Conservation (phyloP, 2,888 invertebrate genomes). For the Ommatoiulus sabulosus region DNA sequence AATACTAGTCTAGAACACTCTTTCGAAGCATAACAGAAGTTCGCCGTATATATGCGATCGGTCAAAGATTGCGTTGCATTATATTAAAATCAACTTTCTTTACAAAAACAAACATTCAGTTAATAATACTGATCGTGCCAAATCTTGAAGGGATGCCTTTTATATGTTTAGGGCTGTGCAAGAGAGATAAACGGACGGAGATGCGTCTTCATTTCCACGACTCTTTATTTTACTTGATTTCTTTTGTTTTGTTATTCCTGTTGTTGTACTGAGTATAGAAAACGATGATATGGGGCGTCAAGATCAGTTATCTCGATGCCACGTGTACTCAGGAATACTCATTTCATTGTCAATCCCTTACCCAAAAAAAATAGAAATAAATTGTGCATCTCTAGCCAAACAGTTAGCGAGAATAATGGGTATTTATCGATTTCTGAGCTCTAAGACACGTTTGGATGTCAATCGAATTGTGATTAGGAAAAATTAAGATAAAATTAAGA, state of each 20-base stretch:
- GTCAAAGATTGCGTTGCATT: not conserved
- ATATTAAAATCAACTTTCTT: not conserved
- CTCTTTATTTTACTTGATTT: too few species aligned
- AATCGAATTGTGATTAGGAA: not conserved
- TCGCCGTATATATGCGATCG: not conserved
- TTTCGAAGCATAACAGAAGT: not conserved
- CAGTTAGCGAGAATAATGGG: not conserved
- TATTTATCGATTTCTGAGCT: not conserved
- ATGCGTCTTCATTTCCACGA: too few species aligned
- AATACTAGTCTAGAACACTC: conserved; percentile 32
- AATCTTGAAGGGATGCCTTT: not conserved
- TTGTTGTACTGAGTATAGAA: too few species aligned
- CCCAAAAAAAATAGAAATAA: not conserved
- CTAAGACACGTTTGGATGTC: not conserved
- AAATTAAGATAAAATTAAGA: not conserved
- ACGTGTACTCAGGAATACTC: too few species aligned
- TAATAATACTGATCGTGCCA: not conserved
- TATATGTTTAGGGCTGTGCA: too few species aligned
- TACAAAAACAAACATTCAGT: too few species aligned
- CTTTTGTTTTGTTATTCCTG: too few species aligned
- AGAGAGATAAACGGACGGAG: too few species aligned
- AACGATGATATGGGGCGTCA: too few species aligned
- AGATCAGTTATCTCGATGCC: too few species aligned
- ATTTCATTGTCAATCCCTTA: not conserved
- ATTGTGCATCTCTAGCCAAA: not conserved